Evolutionary conservation across 2,113 vertebrate species (phyloP).

Genomic region (Oreocharis arfaki): DNA sequence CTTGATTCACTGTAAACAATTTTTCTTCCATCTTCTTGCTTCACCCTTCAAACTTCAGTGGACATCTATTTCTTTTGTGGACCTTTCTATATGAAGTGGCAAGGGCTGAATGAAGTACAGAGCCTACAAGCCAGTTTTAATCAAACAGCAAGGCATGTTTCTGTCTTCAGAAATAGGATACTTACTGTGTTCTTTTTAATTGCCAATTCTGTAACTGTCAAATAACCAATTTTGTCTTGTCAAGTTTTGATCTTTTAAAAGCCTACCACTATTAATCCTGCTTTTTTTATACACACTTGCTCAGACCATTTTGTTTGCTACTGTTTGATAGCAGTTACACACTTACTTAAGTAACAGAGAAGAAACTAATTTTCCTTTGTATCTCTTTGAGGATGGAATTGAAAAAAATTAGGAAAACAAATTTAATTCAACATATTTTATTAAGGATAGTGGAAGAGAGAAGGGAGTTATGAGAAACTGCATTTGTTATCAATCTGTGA

Average conservation of each 20-base stretch:
- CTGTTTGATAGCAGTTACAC: neutral
- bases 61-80: neutral
- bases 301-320: neutral
- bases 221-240: neutral
- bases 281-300: neutral
- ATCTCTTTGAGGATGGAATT: neutral
- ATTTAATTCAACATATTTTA: neutral
- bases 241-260: slow-evolving; percentile 2
- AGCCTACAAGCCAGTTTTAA: neutral
- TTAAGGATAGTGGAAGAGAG: neutral
- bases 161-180: neutral
- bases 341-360: neutral
- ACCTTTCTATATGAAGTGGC: neutral
- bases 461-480: neutral
- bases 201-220: neutral
- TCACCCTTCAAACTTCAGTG: neutral
- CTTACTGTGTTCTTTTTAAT: slow-evolving; percentile 3
- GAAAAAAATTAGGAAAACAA: neutral
- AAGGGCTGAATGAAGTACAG: neutral
- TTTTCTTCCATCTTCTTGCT: neutral
- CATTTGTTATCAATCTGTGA: neutral
- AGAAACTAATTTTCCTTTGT: neutral
- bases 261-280: neutral
- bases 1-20: neutral
- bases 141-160: neutral